Conservation (phyloP, 2,888 invertebrate genomes). For the Crematogaster levior region DNA sequence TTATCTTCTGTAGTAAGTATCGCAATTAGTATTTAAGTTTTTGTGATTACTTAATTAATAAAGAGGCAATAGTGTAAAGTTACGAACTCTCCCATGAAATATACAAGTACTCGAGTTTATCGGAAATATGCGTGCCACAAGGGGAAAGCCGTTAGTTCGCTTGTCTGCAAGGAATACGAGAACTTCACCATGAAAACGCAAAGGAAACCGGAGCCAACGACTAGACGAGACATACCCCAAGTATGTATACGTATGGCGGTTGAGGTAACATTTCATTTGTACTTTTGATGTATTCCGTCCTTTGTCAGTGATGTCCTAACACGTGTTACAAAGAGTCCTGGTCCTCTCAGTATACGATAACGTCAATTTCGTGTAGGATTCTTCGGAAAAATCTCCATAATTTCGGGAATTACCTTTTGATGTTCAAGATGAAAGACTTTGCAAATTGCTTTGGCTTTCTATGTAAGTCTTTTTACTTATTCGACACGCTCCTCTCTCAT, state of each 20-base stretch:
- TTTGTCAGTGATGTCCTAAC: slow-evolving; percentile 35
- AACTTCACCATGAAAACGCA: slow-evolving; percentile 52
- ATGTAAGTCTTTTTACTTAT: slow-evolving; percentile 60
- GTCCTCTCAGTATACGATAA: slow-evolving; percentile 59
- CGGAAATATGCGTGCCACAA: neutral
- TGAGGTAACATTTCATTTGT: slow-evolving; percentile 77
- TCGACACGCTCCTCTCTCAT: slow-evolving; percentile 38
- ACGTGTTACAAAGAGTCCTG: slow-evolving; percentile 68
- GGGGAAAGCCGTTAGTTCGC: neutral
- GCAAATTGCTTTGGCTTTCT: neutral
- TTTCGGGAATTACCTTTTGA: slow-evolving; percentile 84
- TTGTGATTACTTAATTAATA: neutral
- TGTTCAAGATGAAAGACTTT: slow-evolving; percentile 83
- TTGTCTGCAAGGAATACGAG: slow-evolving; percentile 18
- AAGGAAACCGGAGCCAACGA: slow-evolving; percentile 54
- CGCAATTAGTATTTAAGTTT: neutral
- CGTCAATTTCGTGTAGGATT: slow-evolving; percentile 78
- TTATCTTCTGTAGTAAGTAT: neutral
- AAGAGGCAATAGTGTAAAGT: neutral
- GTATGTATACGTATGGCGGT: slow-evolving; percentile 54
- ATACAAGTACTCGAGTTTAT: neutral
- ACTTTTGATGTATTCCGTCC: slow-evolving; percentile 58
- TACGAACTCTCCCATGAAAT: neutral
- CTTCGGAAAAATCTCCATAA: slow-evolving; percentile 84
- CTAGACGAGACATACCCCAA: slow-evolving; percentile 52